These are phyloP conservation scores for Triops cancriformis DNA, from an alignment of 1,140 invertebrate species.

Conservation along the genomic window DNA sequence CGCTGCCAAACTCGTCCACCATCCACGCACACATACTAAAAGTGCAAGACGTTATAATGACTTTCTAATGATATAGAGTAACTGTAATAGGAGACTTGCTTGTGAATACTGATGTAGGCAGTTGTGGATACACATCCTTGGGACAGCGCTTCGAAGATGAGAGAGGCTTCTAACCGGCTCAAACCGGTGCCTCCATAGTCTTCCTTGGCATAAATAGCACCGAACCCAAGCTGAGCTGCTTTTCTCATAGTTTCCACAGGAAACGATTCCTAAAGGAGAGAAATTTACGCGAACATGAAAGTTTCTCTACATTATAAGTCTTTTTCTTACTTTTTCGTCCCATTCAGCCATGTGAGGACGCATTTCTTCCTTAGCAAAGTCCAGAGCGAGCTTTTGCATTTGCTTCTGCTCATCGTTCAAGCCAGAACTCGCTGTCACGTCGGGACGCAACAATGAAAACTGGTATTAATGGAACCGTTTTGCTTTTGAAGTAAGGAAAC, in stretches of 20 bases:
- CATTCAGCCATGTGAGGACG: slow-evolving; percentile 51
- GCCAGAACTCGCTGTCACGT: slow-evolving; percentile 40
- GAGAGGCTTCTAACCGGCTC: slow-evolving; percentile 47
- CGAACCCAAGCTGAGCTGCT: slow-evolving; percentile 51
- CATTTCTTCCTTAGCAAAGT: slow-evolving; percentile 53
- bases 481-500: background rate
- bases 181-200: slow-evolving; percentile 51
- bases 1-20: slow-evolving; percentile 70
- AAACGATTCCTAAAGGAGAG: slow-evolving; percentile 39
- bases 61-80: too few relatives aligned
- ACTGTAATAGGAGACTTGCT: too few relatives aligned
- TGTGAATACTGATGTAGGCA: slow-evolving; percentile 56
- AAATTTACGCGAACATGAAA: background rate
- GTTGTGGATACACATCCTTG: slow-evolving; percentile 52
- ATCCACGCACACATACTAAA: slow-evolving; percentile 55
- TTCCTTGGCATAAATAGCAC: slow-evolving; percentile 48
- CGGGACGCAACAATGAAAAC: background rate
- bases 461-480: background rate
- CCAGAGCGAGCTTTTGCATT: slow-evolving; percentile 47
- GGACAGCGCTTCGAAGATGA: slow-evolving; percentile 56
- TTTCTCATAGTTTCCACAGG: slow-evolving; percentile 40
- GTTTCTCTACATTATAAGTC: background rate
- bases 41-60: too few relatives aligned
- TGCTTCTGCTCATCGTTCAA: slow-evolving; percentile 48
- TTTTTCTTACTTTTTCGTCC: slow-evolving; percentile 46